These are phyloP conservation scores for Alauda arvensis DNA, from an alignment of 2,797 vertebrate species.

Conservation along the genomic window DNA sequence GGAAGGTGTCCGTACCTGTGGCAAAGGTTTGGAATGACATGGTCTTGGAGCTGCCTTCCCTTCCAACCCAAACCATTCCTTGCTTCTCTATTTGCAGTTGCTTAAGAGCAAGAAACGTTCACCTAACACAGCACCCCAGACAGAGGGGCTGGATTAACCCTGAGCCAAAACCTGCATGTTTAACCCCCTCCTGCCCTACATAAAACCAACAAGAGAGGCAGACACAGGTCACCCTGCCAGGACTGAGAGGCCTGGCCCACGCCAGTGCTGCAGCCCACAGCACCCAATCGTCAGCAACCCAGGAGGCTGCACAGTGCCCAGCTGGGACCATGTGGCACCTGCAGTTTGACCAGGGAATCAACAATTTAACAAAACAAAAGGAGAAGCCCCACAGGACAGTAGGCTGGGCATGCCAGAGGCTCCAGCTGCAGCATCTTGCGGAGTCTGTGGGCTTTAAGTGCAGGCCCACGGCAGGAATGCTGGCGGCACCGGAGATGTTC, in stretches of 20 bases:
- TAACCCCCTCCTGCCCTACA: background rate
- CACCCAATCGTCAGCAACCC: fast-evolving
- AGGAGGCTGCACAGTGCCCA: fast-evolving
- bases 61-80: background rate
- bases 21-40: background rate
- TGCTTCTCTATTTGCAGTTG: background rate
- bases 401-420: background rate
- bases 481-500: background rate
- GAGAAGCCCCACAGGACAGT: background rate
- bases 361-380: background rate
- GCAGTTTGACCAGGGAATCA: background rate
- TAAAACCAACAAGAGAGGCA: background rate
- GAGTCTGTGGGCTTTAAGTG: background rate
- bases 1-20: background rate
- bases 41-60: background rate
- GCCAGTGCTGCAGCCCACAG: background rate
- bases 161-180: background rate
- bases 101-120: background rate
- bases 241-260: background rate
- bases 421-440: background rate
- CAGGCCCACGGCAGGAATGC: background rate
- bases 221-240: background rate
- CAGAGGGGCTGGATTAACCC: background rate
- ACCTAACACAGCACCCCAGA: background rate
- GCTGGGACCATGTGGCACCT: fast-evolving